phyloP scores from a whole-genome alignment of 2,113 vertebrate species.

The Neofelis nebulosa region DNA sequence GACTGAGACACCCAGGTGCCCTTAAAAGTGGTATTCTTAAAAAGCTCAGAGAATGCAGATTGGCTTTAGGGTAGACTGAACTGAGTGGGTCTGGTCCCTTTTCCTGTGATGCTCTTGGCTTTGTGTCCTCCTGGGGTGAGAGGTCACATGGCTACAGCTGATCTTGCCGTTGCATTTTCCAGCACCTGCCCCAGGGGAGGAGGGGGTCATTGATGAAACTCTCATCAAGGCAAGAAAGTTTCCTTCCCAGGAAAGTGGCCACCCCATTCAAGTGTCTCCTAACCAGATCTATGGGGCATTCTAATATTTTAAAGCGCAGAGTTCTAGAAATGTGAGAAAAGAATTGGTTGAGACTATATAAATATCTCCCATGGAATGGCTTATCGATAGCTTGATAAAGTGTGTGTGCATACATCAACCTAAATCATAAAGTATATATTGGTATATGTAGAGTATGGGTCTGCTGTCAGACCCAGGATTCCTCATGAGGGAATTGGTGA shows the following conservation, averaged over 20 bases:
- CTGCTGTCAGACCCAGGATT: neutral
- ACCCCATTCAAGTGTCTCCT: neutral
- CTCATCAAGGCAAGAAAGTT: neutral
- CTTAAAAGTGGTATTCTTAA: neutral
- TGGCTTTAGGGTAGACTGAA: neutral
- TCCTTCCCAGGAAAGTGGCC: neutral
- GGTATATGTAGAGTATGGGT: neutral
- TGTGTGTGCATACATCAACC: neutral
- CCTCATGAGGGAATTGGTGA: neutral
- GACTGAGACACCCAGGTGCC: too few species aligned
- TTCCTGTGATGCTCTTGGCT: neutral
- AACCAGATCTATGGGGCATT: neutral
- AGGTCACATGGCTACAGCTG: neutral
- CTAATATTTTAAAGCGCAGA: neutral
- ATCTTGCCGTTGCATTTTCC: rapidly evolving
- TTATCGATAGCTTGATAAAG: neutral
- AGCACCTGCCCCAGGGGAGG: neutral
- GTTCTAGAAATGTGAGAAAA: neutral
- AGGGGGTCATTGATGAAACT: neutral
- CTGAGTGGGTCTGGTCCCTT: neutral
- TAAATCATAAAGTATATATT: neutral
- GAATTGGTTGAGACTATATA: neutral
- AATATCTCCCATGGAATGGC: neutral
- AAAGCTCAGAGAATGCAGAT: neutral
- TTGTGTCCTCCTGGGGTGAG: neutral